A percentile compares a stretch with the other conserved stretches of the same genome.
These are phyloP conservation scores for Melanostoma mellinum DNA, from an alignment of 2,888 invertebrate genomes.

Conservation along the genomic window DNA sequence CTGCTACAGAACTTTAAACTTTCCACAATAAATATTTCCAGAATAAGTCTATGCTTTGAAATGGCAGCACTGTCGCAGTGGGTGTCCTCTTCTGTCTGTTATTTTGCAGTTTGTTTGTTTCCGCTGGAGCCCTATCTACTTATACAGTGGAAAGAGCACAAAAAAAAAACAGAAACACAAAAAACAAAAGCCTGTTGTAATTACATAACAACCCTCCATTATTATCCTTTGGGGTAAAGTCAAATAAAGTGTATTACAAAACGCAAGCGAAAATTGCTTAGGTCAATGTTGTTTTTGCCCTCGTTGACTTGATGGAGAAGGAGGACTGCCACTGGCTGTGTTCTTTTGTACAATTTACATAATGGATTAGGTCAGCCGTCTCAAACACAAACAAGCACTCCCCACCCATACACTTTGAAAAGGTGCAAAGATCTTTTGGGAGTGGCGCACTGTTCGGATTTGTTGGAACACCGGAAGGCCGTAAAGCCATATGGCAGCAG, in stretches of 20 bases:
- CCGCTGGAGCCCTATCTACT: conserved; percentile 63
- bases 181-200: conserved; percentile 59
- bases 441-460: conserved; percentile 24
- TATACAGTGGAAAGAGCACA: conserved; percentile 52
- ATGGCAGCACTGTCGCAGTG: conserved; percentile 27
- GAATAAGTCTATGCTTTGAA: neutral
- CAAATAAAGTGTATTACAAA: conserved; percentile 71
- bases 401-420: conserved; percentile 49
- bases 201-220: conserved; percentile 72
- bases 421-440: conserved; percentile 69
- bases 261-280: conserved; percentile 71
- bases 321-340: conserved; percentile 36
- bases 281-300: conserved; percentile 70
- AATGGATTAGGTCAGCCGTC: conserved; percentile 72
- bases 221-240: conserved; percentile 64
- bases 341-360: conserved; percentile 72
- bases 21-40: neutral
- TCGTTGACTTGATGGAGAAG: conserved; percentile 34
- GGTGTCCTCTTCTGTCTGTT: conserved; percentile 64
- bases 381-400: conserved; percentile 51
- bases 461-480: conserved; percentile 52
- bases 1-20: no score
- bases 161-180: conserved; percentile 49
- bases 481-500: conserved; percentile 65
- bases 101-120: conserved; percentile 67